phyloP scores from a whole-genome alignment of 1,140 invertebrate genomes.

The Arctopsyche grandis region DNA sequence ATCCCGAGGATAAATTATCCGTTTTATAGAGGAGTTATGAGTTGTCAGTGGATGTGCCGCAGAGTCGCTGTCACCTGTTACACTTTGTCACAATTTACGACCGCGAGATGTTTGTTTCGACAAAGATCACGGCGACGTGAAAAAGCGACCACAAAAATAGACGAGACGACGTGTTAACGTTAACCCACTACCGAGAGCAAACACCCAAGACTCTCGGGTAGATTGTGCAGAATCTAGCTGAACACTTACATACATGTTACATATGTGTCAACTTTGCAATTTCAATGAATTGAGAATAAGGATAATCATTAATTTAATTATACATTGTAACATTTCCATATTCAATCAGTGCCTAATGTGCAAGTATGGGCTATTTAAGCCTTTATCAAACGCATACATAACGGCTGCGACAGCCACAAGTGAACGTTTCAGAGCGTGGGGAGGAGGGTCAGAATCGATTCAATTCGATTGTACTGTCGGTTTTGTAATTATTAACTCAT shows the following conservation, averaged over 20 bases:
- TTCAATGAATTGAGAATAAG: too few species aligned
- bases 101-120: neutral
- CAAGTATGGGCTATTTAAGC: neutral
- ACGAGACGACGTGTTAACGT: neutral
- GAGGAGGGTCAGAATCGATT: neutral
- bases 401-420: neutral
- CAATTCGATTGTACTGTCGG: conserved; percentile 10
- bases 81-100: conserved; percentile 47
- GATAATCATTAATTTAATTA: too few species aligned
- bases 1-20: conserved; percentile 51
- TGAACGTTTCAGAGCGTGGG: neutral
- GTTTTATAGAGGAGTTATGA: conserved; percentile 54
- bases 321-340: too few species aligned
- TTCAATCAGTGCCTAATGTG: neutral
- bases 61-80: conserved; percentile 50
- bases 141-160: conserved; percentile 6
- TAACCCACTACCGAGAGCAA: neutral
- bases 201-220: neutral
- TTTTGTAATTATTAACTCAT: conserved; percentile 34
- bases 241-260: too few species aligned
- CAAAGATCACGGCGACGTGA: conserved; percentile 4
- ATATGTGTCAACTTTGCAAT: too few species aligned
- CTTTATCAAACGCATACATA: neutral
- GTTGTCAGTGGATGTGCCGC: conserved; percentile 48
- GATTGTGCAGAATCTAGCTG: too few species aligned